These are phyloP conservation scores for Argya squamiceps DNA, from an alignment of 2,797 vertebrate genomes.

Conservation along the genomic window DNA sequence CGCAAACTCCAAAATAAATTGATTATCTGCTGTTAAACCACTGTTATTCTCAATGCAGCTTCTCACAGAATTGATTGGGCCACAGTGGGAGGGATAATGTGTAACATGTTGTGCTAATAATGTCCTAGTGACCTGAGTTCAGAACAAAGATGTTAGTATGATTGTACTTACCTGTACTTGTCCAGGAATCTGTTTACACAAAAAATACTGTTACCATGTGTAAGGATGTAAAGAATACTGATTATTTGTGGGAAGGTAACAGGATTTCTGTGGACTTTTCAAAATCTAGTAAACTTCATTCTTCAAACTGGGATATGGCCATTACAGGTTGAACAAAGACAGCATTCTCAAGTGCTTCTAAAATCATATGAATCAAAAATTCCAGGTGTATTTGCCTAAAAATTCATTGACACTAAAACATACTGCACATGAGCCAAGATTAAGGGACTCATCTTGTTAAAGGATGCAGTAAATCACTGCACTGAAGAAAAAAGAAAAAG, in stretches of 20 bases:
- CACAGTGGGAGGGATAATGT: neutral
- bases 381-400: neutral
- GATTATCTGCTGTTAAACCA: neutral
- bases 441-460: neutral
- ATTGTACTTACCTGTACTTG: neutral
- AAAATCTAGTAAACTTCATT: neutral
- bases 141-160: neutral
- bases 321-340: neutral
- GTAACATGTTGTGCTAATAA: neutral
- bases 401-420: neutral
- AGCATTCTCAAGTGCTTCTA: neutral
- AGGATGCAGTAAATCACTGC: neutral
- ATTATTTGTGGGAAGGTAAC: neutral
- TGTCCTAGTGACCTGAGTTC: neutral
- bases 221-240: neutral
- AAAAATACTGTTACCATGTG: neutral
- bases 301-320: neutral
- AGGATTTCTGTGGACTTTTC: neutral
- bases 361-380: neutral
- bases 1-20: neutral
- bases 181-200: neutral
- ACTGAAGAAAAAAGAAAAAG: neutral
- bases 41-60: neutral
- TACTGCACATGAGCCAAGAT: neutral
- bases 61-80: neutral